Base-by-base conservation (phyloP, 2,888 invertebrate species). In the Eumacrocentrus americanus region DNA sequence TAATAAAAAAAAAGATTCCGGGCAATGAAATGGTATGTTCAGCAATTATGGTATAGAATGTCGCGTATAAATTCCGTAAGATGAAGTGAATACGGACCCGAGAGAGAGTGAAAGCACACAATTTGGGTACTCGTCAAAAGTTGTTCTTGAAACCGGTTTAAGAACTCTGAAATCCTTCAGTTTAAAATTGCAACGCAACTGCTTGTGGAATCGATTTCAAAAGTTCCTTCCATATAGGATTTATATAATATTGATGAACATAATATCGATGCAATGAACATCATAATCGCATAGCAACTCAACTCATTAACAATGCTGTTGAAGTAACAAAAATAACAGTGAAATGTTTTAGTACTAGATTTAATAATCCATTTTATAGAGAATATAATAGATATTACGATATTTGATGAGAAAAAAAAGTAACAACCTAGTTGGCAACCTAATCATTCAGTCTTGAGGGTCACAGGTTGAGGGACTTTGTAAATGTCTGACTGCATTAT, bases 121-220 rank as follows among this genome's bases (percentile, higher is more conserved):
- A 42, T 54, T 54, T 53, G 42, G 54, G 18, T 7, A 16, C 6
- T 29, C 16, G 44, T 42, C 54, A 34, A 44, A 37, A 25, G 16
- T 3, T 16, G 20, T 25, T 29, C 14, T 3, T 4, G 14, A 12
- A 54, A 44, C 44, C 54, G 34, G 44, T 42, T 44, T 35, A 1
- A 14, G 7, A 3, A 25, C 12, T 25, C 12, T 47, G 12, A 25
- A 47, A 20, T 23, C 3, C 44, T 47, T 20, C 22, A 7, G 2
- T 18, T 14, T 14, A 25, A 25, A 47, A 23, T 12, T 18, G 20
- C 25, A 20, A 25, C 22, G 9, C 12, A 9, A 22, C 11, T 25
- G 23, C n/a, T n/a, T n/a, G 29, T 29, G 9, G 29, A 29, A 29
- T 29, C 9, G 29, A 29, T 29, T 29, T 29, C 29, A 29, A 29